phyloP scores from a whole-genome alignment of 1,140 invertebrate species.

The Tetramorium simillimum region DNA sequence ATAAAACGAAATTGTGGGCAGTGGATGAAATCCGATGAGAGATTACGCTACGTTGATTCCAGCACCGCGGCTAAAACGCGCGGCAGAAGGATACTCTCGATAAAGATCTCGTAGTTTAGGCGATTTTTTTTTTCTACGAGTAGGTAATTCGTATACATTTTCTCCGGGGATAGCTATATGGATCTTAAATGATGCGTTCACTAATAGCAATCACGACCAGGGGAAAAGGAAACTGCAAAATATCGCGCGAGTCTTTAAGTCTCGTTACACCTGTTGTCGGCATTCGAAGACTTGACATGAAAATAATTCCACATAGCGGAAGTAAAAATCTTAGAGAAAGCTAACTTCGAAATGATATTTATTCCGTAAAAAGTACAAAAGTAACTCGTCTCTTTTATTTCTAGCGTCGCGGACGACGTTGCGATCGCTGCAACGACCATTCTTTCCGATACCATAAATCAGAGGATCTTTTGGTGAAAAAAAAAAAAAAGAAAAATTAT shows the following conservation, averaged over 20 bases:
- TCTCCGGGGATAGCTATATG: not conserved
- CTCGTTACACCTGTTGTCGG: not conserved
- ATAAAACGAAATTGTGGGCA: slow-evolving; percentile 1
- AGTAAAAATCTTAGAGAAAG: slow-evolving; percentile 29
- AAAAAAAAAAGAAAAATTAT: slow-evolving; percentile 9
- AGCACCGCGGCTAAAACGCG: not conserved
- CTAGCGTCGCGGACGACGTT: not conserved
- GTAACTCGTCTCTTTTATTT: not conserved
- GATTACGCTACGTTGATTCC: not conserved
- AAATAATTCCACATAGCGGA: not conserved
- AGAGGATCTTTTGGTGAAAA: not conserved
- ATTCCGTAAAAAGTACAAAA: not conserved
- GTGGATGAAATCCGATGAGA: not conserved
- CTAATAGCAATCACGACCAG: not conserved
- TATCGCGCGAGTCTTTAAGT: not conserved
- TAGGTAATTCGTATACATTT: not conserved
- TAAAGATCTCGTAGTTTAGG: not conserved
- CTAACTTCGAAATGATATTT: slow-evolving; percentile 21
- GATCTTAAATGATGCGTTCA: not conserved
- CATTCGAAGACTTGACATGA: not conserved
- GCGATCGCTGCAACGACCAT: not conserved
- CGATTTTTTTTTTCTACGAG: not conserved
- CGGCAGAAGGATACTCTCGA: not conserved
- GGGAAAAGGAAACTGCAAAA: slow-evolving; percentile 8
- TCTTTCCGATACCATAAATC: not conserved